phyloP scores from a whole-genome alignment of 2,888 invertebrate genomes.

The Apodemia duryi region DNA sequence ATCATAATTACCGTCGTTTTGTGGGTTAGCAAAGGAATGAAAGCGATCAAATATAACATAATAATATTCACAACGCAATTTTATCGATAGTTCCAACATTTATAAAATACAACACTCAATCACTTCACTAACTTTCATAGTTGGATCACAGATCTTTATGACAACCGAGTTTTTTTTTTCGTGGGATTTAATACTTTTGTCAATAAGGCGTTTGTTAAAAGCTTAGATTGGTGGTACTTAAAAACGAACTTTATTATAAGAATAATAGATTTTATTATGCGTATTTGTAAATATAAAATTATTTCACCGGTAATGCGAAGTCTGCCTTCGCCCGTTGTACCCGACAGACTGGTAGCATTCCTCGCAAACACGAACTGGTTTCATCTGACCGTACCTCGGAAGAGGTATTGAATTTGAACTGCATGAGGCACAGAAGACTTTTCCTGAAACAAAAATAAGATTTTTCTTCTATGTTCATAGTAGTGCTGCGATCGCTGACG shows the following conservation, averaged over 20 bases:
- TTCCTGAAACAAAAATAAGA: slow-evolving; percentile 53
- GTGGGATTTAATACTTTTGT: neutral
- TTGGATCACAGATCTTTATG: neutral
- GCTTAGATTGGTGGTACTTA: slow-evolving; percentile 14
- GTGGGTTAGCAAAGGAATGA: too few relatives aligned
- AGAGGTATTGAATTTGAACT: slow-evolving; percentile 95
- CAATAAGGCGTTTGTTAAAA: slow-evolving; percentile 9
- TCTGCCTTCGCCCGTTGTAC: slow-evolving; percentile 40
- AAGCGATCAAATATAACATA: neutral
- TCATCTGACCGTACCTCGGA: slow-evolving; percentile 94
- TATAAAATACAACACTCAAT: slow-evolving; percentile 11
- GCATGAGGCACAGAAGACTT: slow-evolving; percentile 96
- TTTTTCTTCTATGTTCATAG: too few relatives aligned
- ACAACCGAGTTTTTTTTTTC: slow-evolving; percentile 13
- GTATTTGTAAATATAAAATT: slow-evolving; percentile 7
- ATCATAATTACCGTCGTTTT: too few relatives aligned
- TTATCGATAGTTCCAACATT: neutral
- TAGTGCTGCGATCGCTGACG: too few relatives aligned
- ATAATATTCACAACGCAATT: neutral
- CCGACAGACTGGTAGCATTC: slow-evolving; percentile 82
- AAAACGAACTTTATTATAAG: slow-evolving; percentile 6
- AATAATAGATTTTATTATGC: slow-evolving; percentile 13
- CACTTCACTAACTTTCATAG: neutral
- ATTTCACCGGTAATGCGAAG: slow-evolving; percentile 43
- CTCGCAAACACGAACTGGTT: slow-evolving; percentile 96